Evolutionary conservation across 2,888 invertebrate genomes (phyloP), one percentile per base, ranked within the genome.

Genomic region (Drosophila anomelani): DNA sequence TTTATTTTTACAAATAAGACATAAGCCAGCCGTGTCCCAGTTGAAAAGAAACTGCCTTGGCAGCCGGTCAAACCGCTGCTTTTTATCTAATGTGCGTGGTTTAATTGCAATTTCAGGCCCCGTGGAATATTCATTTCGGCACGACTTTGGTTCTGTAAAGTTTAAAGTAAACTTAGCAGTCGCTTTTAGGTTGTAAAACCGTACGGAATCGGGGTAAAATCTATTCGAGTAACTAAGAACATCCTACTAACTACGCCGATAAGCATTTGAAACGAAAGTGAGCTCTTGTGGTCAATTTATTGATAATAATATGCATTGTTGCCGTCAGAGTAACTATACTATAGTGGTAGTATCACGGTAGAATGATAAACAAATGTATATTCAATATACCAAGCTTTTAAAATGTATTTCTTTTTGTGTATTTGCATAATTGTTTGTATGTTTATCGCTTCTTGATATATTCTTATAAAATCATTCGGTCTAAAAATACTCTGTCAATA

Each of bases 61-160:
- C 12, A n/a, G 51, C 20, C n/a, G n/a, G 49, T 38, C 47, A 53
- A 13, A 55, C 51, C 23, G 20, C 34, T 41, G n/a, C 34, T n/a
- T 53, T 60, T 66, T 69, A 75, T 64, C 56, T 70, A 69, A 78
- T 64, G 20, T 60, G 75, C 76, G 78, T 85, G 60, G 57, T 44
- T 43, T 26, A 75, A 75, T 75, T 76, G 76, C 76, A 75, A 75
- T 64, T 85, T 85, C 60, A 51, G 57, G 70, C 54, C 68, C 69
- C 13, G 39, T 12, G 34, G 32, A 47, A 68, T 26, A 36, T 43
- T 51, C 15, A 43, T 49, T 67, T 57, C 9, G 41, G 34, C 47
- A 57, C 57, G 57, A 29, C 39, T 36, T 4, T 15, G 20, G 34
- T 47, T 68, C 69, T 55, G 36, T 29, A 29, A 36, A 51, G 20